These are phyloP conservation scores for Melanotaenia duboulayi DNA, from an alignment of 2,113 vertebrate species.

Conservation along the genomic window DNA sequence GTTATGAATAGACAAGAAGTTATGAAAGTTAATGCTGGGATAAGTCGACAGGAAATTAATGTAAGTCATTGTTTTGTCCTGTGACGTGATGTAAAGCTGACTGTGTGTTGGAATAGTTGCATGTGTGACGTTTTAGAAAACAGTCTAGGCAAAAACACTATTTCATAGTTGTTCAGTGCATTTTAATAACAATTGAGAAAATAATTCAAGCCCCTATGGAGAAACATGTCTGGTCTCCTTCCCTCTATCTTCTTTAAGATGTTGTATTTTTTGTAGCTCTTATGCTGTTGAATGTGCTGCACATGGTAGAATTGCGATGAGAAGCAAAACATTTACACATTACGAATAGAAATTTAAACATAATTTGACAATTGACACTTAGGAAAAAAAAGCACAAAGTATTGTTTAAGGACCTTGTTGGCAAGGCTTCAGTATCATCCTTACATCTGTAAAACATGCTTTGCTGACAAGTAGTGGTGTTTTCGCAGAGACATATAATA, in stretches of 20 bases:
- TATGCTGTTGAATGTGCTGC: slow-evolving; percentile 19
- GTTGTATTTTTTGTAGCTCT: slow-evolving; percentile 3
- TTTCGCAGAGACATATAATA: not conserved
- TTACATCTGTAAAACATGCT: slow-evolving; percentile 5
- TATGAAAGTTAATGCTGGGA: not conserved
- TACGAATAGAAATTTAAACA: slow-evolving; percentile 2
- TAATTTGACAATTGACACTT: slow-evolving; percentile 3
- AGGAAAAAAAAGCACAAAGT: not conserved
- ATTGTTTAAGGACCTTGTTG: slow-evolving; percentile 2
- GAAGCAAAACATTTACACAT: slow-evolving; percentile 1
- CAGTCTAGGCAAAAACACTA: not conserved
- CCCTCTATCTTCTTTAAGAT: not conserved
- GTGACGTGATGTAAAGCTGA: not conserved
- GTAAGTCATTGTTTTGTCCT: not conserved
- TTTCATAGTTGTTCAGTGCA: not conserved
- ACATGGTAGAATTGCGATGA: slow-evolving; percentile 15
- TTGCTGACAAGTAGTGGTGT: not conserved
- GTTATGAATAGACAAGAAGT: not conserved
- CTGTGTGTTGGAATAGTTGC: not conserved
- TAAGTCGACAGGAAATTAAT: not conserved
- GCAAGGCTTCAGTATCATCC: not conserved
- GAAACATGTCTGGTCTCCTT: not conserved
- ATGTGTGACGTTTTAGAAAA: not conserved
- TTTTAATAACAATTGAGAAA: no score
- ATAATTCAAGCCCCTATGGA: no score